Conservation (phyloP, 2,888 invertebrate species). For the Caenorhabditis becei region DNA sequence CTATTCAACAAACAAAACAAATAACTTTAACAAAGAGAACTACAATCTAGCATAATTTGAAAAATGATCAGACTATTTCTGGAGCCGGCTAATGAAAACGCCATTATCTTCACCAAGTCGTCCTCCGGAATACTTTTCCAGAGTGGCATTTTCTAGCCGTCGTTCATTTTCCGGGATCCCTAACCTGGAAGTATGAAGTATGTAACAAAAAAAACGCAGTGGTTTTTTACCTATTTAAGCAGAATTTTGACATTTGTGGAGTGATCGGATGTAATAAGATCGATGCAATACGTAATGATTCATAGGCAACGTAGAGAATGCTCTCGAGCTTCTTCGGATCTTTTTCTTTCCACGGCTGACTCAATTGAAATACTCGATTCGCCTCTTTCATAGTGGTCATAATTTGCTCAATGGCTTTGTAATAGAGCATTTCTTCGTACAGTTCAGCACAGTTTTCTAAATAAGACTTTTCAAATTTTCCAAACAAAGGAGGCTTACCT, state of each 20-base stretch:
- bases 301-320: constrained; percentile 90
- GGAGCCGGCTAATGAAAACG: constrained; percentile 54
- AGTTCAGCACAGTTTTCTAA: constrained; percentile 28
- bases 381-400: constrained; percentile 88
- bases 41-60: not conserved
- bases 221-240: constrained; percentile 84
- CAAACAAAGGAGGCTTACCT: too few species aligned
- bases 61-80: constrained; percentile 53
- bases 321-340: constrained; percentile 83
- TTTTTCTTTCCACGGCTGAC: constrained; percentile 92
- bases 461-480: not conserved
- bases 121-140: constrained; percentile 56
- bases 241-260: constrained; percentile 86
- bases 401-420: constrained; percentile 87
- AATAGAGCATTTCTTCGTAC: constrained; percentile 75
- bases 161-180: constrained; percentile 63
- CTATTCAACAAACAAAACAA: not conserved
- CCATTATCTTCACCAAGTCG: constrained; percentile 52
- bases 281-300: constrained; percentile 89
- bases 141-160: constrained; percentile 57
- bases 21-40: not conserved
- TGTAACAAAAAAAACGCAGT: not conserved
- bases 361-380: constrained; percentile 91
- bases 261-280: constrained; percentile 91
- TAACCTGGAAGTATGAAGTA: too few species aligned